Evolutionary conservation across 2,797 vertebrate genomes (phyloP).

Genomic region (Threskiornis aethiopicus): DNA sequence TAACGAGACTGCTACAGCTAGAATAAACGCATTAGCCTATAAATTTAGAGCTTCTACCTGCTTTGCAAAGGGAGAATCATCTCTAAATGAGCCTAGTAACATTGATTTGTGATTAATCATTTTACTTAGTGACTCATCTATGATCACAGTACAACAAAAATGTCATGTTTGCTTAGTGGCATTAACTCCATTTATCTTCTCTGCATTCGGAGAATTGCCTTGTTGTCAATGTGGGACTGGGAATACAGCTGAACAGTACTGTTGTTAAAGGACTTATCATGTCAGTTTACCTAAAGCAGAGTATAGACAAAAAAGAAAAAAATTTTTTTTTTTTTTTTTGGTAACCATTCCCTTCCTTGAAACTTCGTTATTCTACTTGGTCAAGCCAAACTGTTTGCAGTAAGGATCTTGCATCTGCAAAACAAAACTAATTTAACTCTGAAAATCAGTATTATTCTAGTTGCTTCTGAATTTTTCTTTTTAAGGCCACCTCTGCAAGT

Average conservation of each 20-base stretch:
- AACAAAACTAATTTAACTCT: not conserved
- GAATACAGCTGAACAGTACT: conserved; percentile 35
- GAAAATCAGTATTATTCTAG: not conserved
- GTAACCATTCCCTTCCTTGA: not conserved
- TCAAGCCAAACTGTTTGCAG: not conserved
- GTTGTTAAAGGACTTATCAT: conserved; percentile 39
- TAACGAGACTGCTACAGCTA: conserved; percentile 71
- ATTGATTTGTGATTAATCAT: conserved; percentile 82
- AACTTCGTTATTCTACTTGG: not conserved
- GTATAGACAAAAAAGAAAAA: not conserved
- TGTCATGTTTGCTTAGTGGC: conserved; percentile 75
- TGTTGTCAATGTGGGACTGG: conserved; percentile 66
- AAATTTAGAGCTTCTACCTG: conserved; percentile 72
- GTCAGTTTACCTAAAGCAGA: not conserved
- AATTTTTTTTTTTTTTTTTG: not conserved
- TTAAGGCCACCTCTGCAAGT: not conserved
- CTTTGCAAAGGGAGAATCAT: conserved; percentile 71
- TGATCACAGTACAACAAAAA: conserved; percentile 76
- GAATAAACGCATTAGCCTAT: conserved; percentile 79
- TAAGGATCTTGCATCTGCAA: not conserved
- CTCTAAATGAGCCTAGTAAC: conserved; percentile 77
- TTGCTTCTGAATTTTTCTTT: not conserved
- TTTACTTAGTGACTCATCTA: conserved; percentile 78
- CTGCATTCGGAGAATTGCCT: conserved; percentile 70
- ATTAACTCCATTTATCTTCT: conserved; percentile 77